Percentiles rank a stretch among this genome's conserved stretches.
Evolutionary conservation across 2,797 vertebrate genomes (phyloP).

Genomic region (Gallinago stenura): DNA sequence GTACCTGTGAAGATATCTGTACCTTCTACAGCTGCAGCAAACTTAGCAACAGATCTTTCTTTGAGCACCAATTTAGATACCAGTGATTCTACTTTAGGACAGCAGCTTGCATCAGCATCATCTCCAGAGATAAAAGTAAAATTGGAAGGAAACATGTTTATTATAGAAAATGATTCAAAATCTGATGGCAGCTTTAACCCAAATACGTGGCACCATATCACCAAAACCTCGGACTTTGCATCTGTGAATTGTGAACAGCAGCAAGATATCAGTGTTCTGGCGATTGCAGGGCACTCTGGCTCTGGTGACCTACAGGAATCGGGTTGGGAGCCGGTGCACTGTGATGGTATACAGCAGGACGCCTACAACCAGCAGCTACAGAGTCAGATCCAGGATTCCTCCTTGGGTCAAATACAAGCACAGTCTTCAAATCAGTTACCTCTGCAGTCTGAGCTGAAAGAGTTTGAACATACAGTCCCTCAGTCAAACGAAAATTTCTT

Average conservation of each 20-base stretch:
- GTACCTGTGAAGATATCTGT: constrained; percentile 79
- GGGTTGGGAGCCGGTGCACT: constrained; percentile 78
- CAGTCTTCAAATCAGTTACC: constrained; percentile 84
- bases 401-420: constrained; percentile 80
- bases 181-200: constrained; percentile 82
- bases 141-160: constrained; percentile 82
- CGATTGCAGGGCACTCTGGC: constrained; percentile 76
- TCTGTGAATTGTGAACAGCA: constrained; percentile 77
- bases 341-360: constrained; percentile 80
- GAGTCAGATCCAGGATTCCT: constrained; percentile 79
- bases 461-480: constrained; percentile 87
- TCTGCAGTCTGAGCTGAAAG: constrained; percentile 87
- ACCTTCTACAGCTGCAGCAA: constrained; percentile 74
- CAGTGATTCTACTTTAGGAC: constrained; percentile 80
- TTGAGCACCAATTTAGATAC: constrained; percentile 76
- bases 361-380: constrained; percentile 77
- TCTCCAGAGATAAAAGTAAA: constrained; percentile 85
- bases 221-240: constrained; percentile 80
- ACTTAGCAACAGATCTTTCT: constrained; percentile 72
- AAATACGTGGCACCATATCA: constrained; percentile 85
- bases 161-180: constrained; percentile 84
- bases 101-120: constrained; percentile 78
- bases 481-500: constrained; percentile 93
- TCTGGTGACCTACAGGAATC: constrained; percentile 86
- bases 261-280: constrained; percentile 75